Base-by-base conservation (phyloP, 2,797 vertebrate species). In the Argyrosomus regius region DNA sequence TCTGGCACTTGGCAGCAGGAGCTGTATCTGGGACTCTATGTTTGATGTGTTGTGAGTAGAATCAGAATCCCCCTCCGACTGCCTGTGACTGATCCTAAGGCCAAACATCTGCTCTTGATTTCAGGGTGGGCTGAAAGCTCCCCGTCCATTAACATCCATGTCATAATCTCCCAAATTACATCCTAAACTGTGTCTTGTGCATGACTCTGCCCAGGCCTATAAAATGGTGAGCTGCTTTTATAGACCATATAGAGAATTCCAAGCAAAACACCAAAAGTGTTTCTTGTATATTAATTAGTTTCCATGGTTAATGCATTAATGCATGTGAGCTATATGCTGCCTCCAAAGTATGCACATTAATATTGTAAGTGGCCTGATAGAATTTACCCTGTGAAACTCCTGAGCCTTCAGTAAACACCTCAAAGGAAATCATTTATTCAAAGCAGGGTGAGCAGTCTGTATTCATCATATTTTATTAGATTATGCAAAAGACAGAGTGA, bases 101-200 rank as follows among this genome's bases (percentile, higher is more conserved):
- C 82, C 89, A 88, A 87, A 92, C 93, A 95, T 94, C 94, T 95
- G 95, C 89, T 95, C 84, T 83, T 87, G 80, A 94, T 95, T 93
- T 91, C 84, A 87, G 86, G 77, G 87, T 72, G 83, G 90, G 89
- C 93, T 86, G 72, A 90, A 89, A 94, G 80, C 84, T 93, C 87
- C 77, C 49, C 60, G 63, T 89, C 88, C 88, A 90, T 93, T 93
- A 93, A 90, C 88, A 89, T 91, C 91, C 86, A 84, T 88, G 88
- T 91, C 91, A 83, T 91, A 92, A 91, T 93, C 86, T 88, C 75
- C 85, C 80, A 84, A 91, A 92, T 89, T 84, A 75, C 72, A 91
- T 86, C 85, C 88, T 81, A 81, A 88, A 85, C 85, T 82, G 77
- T 13, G 78, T 76, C 73, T 75, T 83, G 66, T 71, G 70, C 81